Percentiles rank a stretch among this genome's conserved stretches.
Conservation (phyloP, 2,888 invertebrate species). For the Andrena marginata region DNA sequence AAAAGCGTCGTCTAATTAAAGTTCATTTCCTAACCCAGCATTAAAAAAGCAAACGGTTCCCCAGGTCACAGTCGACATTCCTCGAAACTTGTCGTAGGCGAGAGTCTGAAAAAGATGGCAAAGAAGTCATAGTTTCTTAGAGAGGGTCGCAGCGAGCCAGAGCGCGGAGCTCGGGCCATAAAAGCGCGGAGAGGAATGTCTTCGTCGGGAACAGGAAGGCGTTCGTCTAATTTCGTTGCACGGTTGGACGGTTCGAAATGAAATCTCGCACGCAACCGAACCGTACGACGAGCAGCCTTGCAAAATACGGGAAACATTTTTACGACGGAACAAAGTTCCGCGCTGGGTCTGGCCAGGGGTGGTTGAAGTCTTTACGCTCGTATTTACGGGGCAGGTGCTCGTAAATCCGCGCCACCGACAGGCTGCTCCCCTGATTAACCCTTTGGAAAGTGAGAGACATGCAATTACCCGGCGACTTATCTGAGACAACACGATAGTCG, state of each 20-base stretch:
- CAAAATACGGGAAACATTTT: slow-evolving; percentile 44
- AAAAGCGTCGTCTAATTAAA: too few relatives aligned
- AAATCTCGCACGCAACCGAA: slow-evolving; percentile 46
- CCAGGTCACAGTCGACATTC: too few relatives aligned
- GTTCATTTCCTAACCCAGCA: too few relatives aligned
- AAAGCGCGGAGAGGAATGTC: slow-evolving; percentile 28
- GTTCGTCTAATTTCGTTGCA: slow-evolving; percentile 47
- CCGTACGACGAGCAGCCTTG: slow-evolving; percentile 25
- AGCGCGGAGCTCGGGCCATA: background rate
- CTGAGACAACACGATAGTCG: slow-evolving; percentile 73
- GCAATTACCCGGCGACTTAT: slow-evolving; percentile 76
- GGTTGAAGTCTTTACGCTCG: slow-evolving; percentile 28
- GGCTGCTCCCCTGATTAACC: slow-evolving; percentile 74
- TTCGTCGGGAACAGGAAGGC: slow-evolving; percentile 1
- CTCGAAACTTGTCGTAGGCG: too few relatives aligned
- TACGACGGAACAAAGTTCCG: slow-evolving; percentile 47
- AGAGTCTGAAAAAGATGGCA: too few relatives aligned
- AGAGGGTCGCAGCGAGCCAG: background rate
- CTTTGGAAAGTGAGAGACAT: slow-evolving; percentile 75
- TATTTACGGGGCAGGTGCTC: slow-evolving; percentile 41
- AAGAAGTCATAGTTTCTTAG: too few relatives aligned
- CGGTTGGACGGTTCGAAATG: slow-evolving; percentile 43
- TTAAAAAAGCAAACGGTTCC: too few relatives aligned
- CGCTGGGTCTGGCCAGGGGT: background rate
- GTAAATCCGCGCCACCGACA: slow-evolving; percentile 45